Conservation (phyloP, 2,888 invertebrate genomes). For the Proisotoma minuta region DNA sequence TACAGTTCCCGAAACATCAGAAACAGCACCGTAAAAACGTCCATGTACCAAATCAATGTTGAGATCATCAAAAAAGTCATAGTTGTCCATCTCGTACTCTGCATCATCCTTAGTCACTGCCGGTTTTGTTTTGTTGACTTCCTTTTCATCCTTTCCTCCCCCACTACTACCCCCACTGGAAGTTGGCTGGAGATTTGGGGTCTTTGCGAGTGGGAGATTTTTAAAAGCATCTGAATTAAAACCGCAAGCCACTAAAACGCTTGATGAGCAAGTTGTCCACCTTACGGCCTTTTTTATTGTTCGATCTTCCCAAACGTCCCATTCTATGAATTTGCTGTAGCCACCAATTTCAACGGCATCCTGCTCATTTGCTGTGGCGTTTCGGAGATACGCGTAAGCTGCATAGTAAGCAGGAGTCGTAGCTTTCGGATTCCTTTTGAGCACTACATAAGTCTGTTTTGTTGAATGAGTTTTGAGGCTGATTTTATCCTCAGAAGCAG, state of each 20-base stretch:
- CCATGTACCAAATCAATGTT: slow-evolving; percentile 4
- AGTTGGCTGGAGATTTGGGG: background rate
- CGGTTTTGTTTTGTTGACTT: background rate
- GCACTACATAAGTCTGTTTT: background rate
- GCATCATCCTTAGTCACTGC: background rate
- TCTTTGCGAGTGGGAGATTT: background rate
- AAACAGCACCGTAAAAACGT: background rate
- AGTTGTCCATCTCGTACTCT: slow-evolving; percentile 1
- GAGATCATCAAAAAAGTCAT: slow-evolving; percentile 2
- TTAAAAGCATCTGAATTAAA: background rate
- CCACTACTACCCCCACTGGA: too few species aligned
- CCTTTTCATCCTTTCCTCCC: background rate
- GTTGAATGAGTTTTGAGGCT: background rate
- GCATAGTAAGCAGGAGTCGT: background rate
- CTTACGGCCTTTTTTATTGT: background rate
- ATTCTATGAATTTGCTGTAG: background rate
- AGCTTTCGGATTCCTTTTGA: background rate
- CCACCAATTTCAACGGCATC: background rate
- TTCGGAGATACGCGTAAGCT: background rate
- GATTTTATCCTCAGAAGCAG: background rate
- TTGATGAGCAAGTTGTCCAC: background rate
- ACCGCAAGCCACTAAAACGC: background rate
- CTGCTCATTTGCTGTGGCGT: background rate
- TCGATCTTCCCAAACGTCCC: slow-evolving; percentile 6
- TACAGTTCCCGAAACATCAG: background rate